Evolutionary conservation across 35 echinoderm and acorn worm genomes (phyloP).

Genomic region (Ptychodera flava): DNA sequence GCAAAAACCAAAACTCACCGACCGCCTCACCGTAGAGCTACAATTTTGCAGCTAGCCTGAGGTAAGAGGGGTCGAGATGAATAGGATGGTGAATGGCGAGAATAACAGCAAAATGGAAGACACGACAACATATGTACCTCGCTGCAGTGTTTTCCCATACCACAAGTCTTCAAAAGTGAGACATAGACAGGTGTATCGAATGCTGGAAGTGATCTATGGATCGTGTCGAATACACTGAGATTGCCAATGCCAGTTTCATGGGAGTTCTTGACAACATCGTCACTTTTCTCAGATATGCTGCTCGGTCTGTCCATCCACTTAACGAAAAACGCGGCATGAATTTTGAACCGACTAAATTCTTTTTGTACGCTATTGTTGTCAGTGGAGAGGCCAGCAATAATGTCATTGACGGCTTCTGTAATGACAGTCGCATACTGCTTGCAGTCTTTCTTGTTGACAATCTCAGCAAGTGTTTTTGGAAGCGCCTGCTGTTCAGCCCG

Average conservation of each 20-base stretch:
- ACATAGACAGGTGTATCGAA: too few relatives aligned
- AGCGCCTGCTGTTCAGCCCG: background rate
- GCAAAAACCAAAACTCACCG: too few relatives aligned
- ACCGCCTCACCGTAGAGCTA: too few relatives aligned
- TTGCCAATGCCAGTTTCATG: background rate
- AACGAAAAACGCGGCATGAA: background rate
- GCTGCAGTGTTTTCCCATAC: too few relatives aligned
- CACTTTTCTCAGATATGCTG: background rate
- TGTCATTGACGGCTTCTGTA: background rate
- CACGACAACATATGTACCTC: too few relatives aligned
- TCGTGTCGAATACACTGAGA: too few relatives aligned
- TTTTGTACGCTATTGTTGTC: background rate
- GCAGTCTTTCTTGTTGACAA: background rate
- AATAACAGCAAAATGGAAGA: too few relatives aligned
- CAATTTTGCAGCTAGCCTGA: too few relatives aligned
- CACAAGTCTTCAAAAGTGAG: too few relatives aligned
- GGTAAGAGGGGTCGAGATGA: too few relatives aligned
- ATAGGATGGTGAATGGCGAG: too few relatives aligned
- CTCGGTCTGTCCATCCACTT: background rate
- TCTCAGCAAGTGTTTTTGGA: background rate
- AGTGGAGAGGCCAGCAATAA: background rate
- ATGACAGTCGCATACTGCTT: background rate
- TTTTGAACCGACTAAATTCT: background rate
- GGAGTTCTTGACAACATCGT: background rate
- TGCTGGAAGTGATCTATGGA: too few relatives aligned